Conservation (phyloP, 2,888 invertebrate species). For the Drosophila hamatofila region DNA sequence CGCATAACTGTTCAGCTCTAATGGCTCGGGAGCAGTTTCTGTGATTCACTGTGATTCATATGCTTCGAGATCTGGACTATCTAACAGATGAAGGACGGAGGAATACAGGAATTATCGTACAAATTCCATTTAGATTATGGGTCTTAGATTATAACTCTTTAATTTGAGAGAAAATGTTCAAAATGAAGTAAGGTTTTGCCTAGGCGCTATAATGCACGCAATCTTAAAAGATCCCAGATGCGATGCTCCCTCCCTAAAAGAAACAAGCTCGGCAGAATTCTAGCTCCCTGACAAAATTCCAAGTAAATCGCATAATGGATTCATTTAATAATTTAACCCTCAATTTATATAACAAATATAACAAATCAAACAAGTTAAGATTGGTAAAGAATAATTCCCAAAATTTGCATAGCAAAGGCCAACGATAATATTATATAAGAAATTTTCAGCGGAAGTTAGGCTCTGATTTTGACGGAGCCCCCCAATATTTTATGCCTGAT, state of each 20-base stretch:
- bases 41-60: slow-evolving; percentile 5
- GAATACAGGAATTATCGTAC: neutral
- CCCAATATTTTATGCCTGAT: neutral
- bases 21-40: neutral
- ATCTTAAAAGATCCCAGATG: neutral
- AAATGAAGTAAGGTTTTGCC: neutral
- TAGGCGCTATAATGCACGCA: neutral
- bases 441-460: neutral
- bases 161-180: neutral
- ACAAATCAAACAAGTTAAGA: neutral
- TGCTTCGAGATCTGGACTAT: slow-evolving; percentile 1
- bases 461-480: neutral
- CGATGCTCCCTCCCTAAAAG: neutral
- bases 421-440: neutral
- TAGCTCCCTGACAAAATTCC: neutral
- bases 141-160: neutral
- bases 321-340: neutral
- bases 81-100: neutral
- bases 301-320: neutral
- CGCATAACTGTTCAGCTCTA: slow-evolving; percentile 6
- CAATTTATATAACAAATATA: neutral
- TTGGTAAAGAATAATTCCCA: neutral
- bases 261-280: too few relatives aligned
- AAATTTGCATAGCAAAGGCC: neutral
- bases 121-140: neutral